Evolutionary conservation across 2,888 invertebrate genomes (phyloP).

Genomic region (Chesias legatella): DNA sequence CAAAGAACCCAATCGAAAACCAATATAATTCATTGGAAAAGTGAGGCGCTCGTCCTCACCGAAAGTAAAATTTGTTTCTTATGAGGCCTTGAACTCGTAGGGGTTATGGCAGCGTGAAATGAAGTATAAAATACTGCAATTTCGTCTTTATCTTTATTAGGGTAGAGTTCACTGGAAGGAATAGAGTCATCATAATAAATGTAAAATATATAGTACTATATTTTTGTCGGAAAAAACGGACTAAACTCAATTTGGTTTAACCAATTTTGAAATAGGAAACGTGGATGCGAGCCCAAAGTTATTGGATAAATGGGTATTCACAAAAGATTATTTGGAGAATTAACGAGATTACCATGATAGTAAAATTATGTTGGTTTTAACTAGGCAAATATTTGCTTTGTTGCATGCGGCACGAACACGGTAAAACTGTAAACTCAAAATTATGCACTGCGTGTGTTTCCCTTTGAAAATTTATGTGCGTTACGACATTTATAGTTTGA

Average conservation of each 20-base stretch:
- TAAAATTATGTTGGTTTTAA: too few relatives aligned
- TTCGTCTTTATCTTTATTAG: constrained; percentile 24
- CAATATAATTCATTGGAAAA: constrained; percentile 11
- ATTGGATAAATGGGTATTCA: neutral
- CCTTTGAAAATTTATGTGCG: too few relatives aligned
- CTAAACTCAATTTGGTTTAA: neutral
- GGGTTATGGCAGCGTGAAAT: constrained; percentile 22
- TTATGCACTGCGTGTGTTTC: too few relatives aligned
- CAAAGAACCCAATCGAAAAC: constrained; percentile 14
- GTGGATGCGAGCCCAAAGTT: neutral
- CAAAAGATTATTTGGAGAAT: too few relatives aligned
- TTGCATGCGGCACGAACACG: too few relatives aligned
- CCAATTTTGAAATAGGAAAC: constrained; percentile 6
- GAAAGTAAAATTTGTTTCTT: constrained; percentile 19
- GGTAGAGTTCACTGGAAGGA: constrained; percentile 23
- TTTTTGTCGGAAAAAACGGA: constrained; percentile 10
- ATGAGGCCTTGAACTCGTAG: constrained; percentile 25
- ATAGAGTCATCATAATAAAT: constrained; percentile 15
- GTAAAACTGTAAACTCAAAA: too few relatives aligned
- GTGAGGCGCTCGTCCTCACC: constrained; percentile 6
- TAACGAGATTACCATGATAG: too few relatives aligned
- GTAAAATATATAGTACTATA: constrained; percentile 11
- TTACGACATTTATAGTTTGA: too few relatives aligned
- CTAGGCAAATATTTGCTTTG: too few relatives aligned
- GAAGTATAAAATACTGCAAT: constrained; percentile 27